phyloP scores from a whole-genome alignment of 2,797 vertebrate species.

The Artibeus jamaicensis region DNA sequence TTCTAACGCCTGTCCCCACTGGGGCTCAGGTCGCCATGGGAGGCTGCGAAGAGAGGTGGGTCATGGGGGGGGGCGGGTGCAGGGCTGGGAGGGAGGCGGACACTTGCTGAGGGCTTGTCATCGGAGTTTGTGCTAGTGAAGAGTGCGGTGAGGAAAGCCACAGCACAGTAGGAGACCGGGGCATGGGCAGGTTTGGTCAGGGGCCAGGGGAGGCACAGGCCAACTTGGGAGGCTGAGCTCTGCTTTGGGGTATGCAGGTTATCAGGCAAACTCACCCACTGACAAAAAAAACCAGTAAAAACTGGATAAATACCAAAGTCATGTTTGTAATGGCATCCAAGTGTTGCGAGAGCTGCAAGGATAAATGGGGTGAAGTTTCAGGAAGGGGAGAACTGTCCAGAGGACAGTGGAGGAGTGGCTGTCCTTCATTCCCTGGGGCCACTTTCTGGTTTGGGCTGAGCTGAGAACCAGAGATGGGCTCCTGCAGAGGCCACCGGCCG shows the following conservation, averaged over 20 bases:
- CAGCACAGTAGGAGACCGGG: too few species aligned
- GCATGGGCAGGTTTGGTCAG: fast-evolving
- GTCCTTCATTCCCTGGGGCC: not conserved
- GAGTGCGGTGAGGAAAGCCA: too few species aligned
- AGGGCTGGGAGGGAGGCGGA: not conserved
- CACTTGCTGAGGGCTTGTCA: not conserved
- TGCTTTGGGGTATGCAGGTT: not conserved
- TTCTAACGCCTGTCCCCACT: not conserved
- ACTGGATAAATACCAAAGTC: not conserved
- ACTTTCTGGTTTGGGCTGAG: not conserved
- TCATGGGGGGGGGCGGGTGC: not conserved
- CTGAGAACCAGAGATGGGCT: not conserved
- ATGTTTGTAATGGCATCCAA: not conserved
- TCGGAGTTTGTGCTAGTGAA: too few species aligned
- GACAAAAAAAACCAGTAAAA: not conserved
- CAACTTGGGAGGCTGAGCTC: not conserved
- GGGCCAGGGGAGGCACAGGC: not conserved
- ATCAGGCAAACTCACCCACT: not conserved
- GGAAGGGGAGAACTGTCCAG: not conserved
- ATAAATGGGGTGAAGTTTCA: not conserved
- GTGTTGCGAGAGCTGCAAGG: not conserved
- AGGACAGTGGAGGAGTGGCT: not conserved
- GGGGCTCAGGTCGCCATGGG: not conserved
- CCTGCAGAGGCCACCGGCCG: not conserved
- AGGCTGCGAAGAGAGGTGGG: not conserved